Conservation (phyloP, 2,888 invertebrate species). For the Stictocephala bisonia region DNA sequence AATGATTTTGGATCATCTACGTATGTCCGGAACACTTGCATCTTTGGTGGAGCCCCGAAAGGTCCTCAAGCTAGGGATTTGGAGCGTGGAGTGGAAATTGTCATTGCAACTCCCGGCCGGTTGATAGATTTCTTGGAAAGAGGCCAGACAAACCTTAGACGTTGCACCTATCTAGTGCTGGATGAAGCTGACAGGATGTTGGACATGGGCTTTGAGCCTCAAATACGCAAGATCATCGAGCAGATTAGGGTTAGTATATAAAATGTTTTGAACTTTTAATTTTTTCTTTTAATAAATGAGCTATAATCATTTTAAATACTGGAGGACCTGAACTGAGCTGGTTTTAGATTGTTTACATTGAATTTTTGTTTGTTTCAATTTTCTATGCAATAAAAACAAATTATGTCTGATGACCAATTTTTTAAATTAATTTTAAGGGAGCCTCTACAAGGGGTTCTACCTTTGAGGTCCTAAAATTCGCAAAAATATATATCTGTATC, state of each 20-base stretch:
- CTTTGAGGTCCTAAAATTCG: no score
- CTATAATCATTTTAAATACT: no score
- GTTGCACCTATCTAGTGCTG: slow-evolving; percentile 90
- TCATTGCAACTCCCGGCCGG: slow-evolving; percentile 90
- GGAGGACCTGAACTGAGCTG: no score
- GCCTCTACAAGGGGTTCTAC: no score
- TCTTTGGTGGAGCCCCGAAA: slow-evolving; percentile 98
- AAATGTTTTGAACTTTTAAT: background rate
- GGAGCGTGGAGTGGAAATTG: slow-evolving; percentile 85
- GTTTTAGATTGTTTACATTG: background rate
- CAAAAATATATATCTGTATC: no score
- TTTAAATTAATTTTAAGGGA: no score
- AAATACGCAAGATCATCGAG: slow-evolving; percentile 92
- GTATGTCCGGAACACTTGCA: slow-evolving; percentile 90
- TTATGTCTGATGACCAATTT: no score
- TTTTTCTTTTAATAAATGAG: no score
- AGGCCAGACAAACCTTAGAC: slow-evolving; percentile 81
- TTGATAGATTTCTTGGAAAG: slow-evolving; percentile 86
- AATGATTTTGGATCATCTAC: slow-evolving; percentile 92
- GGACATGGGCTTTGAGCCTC: slow-evolving; percentile 98
- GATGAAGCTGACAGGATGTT: slow-evolving; percentile 96
- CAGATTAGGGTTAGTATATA: slow-evolving; percentile 77
- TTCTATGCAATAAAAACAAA: no score
- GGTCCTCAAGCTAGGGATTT: slow-evolving; percentile 84
- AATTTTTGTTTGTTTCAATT: background rate